Evolutionary conservation across 2,888 invertebrate species (phyloP).

Genomic region (Celastrina argiolus): DNA sequence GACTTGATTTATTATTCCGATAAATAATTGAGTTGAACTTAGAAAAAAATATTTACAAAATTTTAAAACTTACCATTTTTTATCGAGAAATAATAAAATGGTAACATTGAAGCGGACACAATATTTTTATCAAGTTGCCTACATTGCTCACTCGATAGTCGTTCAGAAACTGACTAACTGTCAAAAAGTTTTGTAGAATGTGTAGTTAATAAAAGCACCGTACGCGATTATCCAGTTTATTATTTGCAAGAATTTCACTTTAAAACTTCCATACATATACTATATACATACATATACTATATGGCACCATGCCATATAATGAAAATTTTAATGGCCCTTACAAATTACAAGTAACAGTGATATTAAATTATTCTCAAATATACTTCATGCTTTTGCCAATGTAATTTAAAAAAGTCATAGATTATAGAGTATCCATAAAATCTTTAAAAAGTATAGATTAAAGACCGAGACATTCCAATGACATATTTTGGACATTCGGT

Average conservation of each 20-base stretch:
- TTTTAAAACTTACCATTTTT: neutral
- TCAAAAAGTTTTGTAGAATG: neutral
- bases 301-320: too few species aligned
- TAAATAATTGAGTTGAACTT: neutral
- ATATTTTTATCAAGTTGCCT: slow-evolving; percentile 37
- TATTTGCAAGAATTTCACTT: too few species aligned
- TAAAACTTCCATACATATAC: too few species aligned
- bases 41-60: neutral
- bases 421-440: too few species aligned
- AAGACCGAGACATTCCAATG: too few species aligned
- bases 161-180: slow-evolving; percentile 31
- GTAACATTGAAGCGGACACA: slow-evolving; percentile 44
- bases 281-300: too few species aligned
- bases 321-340: too few species aligned
- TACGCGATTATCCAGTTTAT: neutral
- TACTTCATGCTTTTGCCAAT: too few species aligned
- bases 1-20: neutral
- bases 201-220: neutral
- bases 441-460: too few species aligned
- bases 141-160: slow-evolving; percentile 28
- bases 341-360: too few species aligned
- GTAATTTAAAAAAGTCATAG: too few species aligned
- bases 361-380: too few species aligned
- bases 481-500: neutral
- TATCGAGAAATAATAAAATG: slow-evolving; percentile 15